Evolutionary conservation across 2,113 vertebrate species (phyloP).

Genomic region (Psilopogon haemacephalus): DNA sequence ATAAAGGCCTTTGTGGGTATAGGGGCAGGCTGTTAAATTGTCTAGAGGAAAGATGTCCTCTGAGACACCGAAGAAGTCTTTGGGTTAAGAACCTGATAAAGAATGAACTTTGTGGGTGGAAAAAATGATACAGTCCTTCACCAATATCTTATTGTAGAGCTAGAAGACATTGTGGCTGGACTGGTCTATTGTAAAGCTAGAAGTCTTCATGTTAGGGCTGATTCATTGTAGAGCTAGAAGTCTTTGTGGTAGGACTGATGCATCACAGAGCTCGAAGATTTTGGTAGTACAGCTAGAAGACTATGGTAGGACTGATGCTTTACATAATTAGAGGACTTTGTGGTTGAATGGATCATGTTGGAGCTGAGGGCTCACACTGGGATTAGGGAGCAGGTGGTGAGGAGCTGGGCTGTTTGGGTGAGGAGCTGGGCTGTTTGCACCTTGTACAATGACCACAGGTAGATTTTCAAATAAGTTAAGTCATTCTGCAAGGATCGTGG

Average conservation of each 20-base stretch:
- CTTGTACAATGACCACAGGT: rapidly evolving
- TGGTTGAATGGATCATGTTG: background rate
- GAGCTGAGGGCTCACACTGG: background rate
- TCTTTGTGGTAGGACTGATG: background rate
- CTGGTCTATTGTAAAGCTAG: rapidly evolving
- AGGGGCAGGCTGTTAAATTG: background rate
- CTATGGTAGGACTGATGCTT: too few species aligned
- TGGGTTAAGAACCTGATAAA: background rate
- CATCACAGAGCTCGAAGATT: rapidly evolving
- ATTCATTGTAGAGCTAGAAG: rapidly evolving
- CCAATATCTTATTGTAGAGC: background rate
- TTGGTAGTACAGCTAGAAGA: too few species aligned
- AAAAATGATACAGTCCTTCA: too few species aligned
- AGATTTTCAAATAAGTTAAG: background rate
- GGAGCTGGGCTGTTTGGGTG: background rate
- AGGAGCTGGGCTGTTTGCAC: background rate
- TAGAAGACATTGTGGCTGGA: background rate
- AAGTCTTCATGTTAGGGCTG: background rate
- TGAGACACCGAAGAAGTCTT: background rate
- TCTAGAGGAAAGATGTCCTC: background rate
- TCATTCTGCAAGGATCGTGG: background rate
- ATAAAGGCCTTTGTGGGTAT: background rate
- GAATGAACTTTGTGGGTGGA: background rate
- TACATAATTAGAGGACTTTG: background rate
- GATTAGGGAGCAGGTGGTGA: background rate